Evolutionary conservation across 2,888 invertebrate genomes (phyloP).

Genomic region (Phyllotreta striolata): DNA sequence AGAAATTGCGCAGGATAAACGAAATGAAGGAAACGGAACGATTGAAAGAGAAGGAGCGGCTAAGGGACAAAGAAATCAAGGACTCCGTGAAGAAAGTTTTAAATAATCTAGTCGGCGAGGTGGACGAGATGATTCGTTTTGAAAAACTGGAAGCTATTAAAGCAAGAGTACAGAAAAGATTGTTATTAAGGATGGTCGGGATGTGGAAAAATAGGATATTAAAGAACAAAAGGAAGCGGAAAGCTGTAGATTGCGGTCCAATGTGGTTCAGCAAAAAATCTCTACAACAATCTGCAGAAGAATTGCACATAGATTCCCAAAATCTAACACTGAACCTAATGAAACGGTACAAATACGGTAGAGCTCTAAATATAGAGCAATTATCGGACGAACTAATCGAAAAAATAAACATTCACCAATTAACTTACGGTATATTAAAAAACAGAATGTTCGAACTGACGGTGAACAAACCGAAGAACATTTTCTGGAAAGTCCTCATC

Average conservation of each 20-base stretch:
- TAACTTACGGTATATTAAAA: conserved; percentile 49
- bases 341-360: conserved; percentile 63
- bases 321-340: conserved; percentile 60
- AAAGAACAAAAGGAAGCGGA: conserved; percentile 61
- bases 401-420: conserved; percentile 49
- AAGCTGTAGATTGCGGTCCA: conserved; percentile 65
- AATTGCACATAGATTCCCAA: conserved; percentile 62
- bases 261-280: conserved; percentile 64
- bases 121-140: conserved; percentile 53
- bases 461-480: conserved; percentile 48
- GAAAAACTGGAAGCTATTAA: conserved; percentile 59
- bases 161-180: conserved; percentile 53
- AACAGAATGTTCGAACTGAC: conserved; percentile 47
- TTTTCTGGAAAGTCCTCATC: conserved; percentile 72
- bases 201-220: conserved; percentile 62
- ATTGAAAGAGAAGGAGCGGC: conserved; percentile 43
- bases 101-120: conserved; percentile 54
- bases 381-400: conserved; percentile 40
- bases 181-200: conserved; percentile 58
- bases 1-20: conserved; percentile 37
- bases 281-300: conserved; percentile 59
- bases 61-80: conserved; percentile 47
- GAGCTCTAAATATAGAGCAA: conserved; percentile 47
- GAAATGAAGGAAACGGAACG: conserved; percentile 38
- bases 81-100: conserved; percentile 54